Conservation (phyloP, 2,797 vertebrate species). For the Oceanodroma leucorhoa region DNA sequence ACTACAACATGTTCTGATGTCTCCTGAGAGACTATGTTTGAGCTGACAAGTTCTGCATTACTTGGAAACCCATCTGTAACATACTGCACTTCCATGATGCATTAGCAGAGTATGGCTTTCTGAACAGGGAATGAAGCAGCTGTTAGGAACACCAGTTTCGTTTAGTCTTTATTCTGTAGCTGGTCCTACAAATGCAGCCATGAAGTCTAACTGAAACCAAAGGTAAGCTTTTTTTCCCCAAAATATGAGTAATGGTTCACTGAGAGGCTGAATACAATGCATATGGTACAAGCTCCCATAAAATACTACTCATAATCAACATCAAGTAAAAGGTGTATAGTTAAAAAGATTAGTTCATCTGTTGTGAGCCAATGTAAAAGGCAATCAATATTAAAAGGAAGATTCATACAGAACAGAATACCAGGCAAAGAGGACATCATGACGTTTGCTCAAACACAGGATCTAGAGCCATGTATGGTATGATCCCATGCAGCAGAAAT, state of each 20-base stretch:
- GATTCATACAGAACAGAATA: not conserved
- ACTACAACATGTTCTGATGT: not conserved
- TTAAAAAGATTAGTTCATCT: not conserved
- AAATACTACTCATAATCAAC: not conserved
- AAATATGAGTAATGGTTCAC: not conserved
- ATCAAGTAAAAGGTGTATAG: not conserved
- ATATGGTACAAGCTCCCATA: not conserved
- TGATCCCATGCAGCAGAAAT: not conserved
- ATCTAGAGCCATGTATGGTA: not conserved
- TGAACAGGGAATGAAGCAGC: not conserved
- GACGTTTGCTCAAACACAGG: not conserved
- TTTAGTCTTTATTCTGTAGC: not conserved
- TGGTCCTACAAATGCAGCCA: not conserved
- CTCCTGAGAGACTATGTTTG: not conserved
- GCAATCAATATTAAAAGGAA: not conserved
- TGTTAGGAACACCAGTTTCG: not conserved
- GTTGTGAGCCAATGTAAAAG: not conserved
- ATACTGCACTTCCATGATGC: not conserved
- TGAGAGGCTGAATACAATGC: not conserved
- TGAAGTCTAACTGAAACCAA: not conserved
- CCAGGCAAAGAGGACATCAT: not conserved
- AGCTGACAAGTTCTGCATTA: not conserved
- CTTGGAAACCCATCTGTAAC: not conserved
- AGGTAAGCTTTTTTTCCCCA: not conserved
- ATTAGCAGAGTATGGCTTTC: not conserved